Base-by-base conservation (phyloP, 2,113 vertebrate genomes). In the Corythoichthys intestinalis region DNA sequence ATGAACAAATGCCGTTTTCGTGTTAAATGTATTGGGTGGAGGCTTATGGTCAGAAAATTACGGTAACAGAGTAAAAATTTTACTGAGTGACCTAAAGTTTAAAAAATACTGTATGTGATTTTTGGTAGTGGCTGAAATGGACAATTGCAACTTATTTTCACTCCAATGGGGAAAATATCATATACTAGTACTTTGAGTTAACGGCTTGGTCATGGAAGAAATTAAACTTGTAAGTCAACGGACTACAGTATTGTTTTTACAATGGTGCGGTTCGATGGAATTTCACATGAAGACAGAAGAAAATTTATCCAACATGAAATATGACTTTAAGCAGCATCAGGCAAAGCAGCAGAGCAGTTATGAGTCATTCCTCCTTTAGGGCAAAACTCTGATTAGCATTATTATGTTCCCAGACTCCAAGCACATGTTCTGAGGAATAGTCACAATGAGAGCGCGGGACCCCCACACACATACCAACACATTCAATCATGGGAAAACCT, bases 361-460 rank as follows among this genome's bases (percentile, higher is more conserved):
- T 84, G 80, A 88, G 71, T 87, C 75, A 83, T 81, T 75, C 64
- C 70, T 59, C 73, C 71, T 78, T 74, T 49, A 74, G 83, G 73
- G 57, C 71, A 71, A 66, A 71, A 78, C 81, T 83, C 71, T 84
- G 78, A 88, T 84, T 82, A 77, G 67, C 83, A 69, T 79, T 73
- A 81, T 76, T 68, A 75, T 83, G 79, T 77, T 76, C 67, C 10
- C 78, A 85, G 76, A 81, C 74, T 53, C 34, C 67, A 75, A 81
- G 75, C 67, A 81, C 71, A 73, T 41, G 59, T 72, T 70, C 67
- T 61, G 60, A 65, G 75, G 80, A 66, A 80, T 37, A 56, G 52
- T 46, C 66, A 62, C 59, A 44, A 14, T 6, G 37, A 50, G 52
- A 56, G 52, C 67, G 49, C 48, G 46, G 60, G 63, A 13, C 46